Evolutionary conservation across 2,888 invertebrate species (phyloP), one percentile per base, ranked within the genome.

Genomic region (Gnatocerus cornutus): DNA sequence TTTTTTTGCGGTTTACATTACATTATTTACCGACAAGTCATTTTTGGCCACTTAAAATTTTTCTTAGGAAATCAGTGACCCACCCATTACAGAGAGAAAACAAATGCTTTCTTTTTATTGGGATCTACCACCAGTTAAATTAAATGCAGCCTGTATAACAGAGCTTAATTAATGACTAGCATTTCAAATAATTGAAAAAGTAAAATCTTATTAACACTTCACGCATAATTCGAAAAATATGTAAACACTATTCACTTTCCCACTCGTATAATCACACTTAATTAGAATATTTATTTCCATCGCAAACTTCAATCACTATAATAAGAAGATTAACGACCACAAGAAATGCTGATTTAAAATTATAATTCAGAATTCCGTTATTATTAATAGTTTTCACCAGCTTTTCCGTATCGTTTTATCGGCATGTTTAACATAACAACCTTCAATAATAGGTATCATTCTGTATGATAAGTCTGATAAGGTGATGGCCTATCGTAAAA

Each of bases 311-410:
- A 41, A 41, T 41, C 29, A 30, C 9, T 29, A 30, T 30, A 13
- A 52, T 21, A 52, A 8, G 33, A 33, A 33, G 33, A 33, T 33
- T 52, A 21, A 52, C 10, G 33, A 37, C 39, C 13, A 55, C 39
- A 39, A 55, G 50, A 37, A 55, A 13, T 41, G 39, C 53, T 14
- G 29, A 56, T 56, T 56, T 56, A 39, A 37, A 56, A 56, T 56
- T 56, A 56, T 56, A 56, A 56, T 56, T 7, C 10, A 1, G 41
- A 16, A 39, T 56, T 6, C 56, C 56, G 41, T 56, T 41, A 41
- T 41, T 41, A 56, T 56, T 41, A 56, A 56, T 41, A 39, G 56
- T 56, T 39, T 41, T 14, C 41, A 39, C 56, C 7, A 56, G 37
- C 55, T 13, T 56, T 10, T 41, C 55, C 21, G 55, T 39, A 55